A percentile compares a stretch with the other conserved stretches of the same genome.
phyloP scores from a whole-genome alignment of 2,113 vertebrate genomes.

The Seriola aureovittata region DNA sequence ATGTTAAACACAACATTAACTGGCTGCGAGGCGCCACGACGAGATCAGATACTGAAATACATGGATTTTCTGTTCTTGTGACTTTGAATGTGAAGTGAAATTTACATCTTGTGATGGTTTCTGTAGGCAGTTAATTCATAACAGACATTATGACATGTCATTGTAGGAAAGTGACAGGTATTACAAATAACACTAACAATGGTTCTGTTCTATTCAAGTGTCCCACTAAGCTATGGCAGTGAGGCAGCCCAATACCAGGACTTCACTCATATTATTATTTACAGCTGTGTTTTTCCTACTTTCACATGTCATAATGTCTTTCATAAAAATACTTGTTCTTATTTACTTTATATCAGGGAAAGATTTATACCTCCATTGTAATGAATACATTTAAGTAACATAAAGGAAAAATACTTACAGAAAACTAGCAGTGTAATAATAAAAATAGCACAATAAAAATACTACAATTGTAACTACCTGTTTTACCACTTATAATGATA shows the following conservation, averaged over 20 bases:
- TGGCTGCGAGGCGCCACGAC: background rate
- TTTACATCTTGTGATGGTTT: background rate
- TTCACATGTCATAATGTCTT: background rate
- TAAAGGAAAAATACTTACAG: background rate
- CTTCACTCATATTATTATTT: too few species aligned
- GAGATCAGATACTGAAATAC: background rate
- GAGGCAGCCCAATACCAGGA: background rate
- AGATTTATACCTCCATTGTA: background rate
- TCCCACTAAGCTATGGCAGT: background rate
- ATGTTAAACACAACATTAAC: conserved; percentile 13
- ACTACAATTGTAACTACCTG: too few species aligned
- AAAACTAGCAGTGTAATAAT: background rate
- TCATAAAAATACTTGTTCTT: background rate
- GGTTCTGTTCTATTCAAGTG: background rate
- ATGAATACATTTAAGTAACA: background rate
- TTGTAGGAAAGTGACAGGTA: background rate
- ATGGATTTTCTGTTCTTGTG: background rate
- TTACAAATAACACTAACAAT: too few species aligned
- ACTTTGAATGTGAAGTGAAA: background rate
- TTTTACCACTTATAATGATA: too few species aligned
- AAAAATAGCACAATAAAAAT: too few species aligned
- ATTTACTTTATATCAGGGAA: background rate
- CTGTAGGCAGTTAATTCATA: background rate
- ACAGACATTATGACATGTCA: background rate
- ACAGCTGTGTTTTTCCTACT: background rate